Base-by-base conservation (phyloP, 2,113 vertebrate species). In the Albula goreensis region DNA sequence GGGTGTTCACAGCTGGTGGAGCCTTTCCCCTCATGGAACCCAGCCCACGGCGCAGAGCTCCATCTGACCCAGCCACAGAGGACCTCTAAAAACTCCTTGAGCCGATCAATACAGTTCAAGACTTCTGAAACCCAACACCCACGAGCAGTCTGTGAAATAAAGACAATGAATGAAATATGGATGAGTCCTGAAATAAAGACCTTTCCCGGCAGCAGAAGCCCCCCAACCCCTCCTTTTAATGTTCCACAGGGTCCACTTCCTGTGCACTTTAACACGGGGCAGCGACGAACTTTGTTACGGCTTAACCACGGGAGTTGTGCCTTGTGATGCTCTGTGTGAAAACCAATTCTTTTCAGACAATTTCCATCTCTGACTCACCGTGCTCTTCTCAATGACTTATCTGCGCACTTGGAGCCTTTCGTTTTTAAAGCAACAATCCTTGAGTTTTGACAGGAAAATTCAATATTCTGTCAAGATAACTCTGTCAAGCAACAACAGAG, bases 31-130 rank as follows among this genome's bases (percentile, higher is more conserved):
- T 52, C 19, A n/a, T 4, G 53, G 31, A 56, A 51, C 52, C n/a
- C 15, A 53, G 49, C 17, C 12, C 74, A 53, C 66, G 12, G 70
- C 51, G n/a, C 19, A 63, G 11, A 63, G 10, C 19, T 22, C 13
- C 53, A 10, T 80, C 78, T 19, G 17, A 22, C 63, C 17, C 5
- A 2, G 52, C 56, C 78, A 79, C 74, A 79, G 41, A 80, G 41
- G 78, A 66, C 15, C 25, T 51, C 51, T 85, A 53, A 85, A 85
- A 49, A 22, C 56, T 63, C 78, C 56, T 51, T 12, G 49, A 31
- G 6, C 84, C 41, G 11, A 80, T 80, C 78, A 12, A 80, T 85
- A 80, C 77, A 78, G 78, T 25, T 81, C 78, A 63, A n/a, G 56
- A 31, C 41, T 74, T 31, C 70, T 22, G 56, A 10, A 80, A 80